These are phyloP conservation scores for Andrena hattorfiana DNA, from an alignment of 2,888 invertebrate species.

Conservation along the genomic window DNA sequence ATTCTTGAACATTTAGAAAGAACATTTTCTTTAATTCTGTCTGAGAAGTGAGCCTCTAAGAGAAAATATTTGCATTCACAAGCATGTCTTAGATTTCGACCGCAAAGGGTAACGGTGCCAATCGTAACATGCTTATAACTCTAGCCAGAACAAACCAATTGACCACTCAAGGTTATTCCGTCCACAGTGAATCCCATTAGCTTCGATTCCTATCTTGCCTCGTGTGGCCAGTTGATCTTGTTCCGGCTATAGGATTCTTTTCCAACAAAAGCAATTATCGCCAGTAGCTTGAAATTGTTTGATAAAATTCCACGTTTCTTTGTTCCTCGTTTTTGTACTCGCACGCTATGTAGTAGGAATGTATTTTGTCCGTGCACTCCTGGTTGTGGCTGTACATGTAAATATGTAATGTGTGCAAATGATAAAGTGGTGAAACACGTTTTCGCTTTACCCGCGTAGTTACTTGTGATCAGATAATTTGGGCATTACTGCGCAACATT, in stretches of 20 bases:
- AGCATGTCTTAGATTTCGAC: not conserved
- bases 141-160: not conserved
- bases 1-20: not conserved
- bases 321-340: not conserved
- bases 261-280: not conserved
- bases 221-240: not conserved
- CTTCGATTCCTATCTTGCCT: not conserved
- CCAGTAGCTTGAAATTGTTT: not conserved
- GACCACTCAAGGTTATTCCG: no score
- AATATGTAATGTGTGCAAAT: conserved; percentile 36
- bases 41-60: not conserved
- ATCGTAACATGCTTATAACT: not conserved
- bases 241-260: not conserved
- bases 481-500: conserved; percentile 37
- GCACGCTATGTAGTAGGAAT: conserved; percentile 34
- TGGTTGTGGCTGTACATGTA: conserved; percentile 42
- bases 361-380: conserved; percentile 23
- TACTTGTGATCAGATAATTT: conserved; percentile 43
- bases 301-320: conserved; percentile 50
- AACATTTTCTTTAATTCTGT: not conserved
- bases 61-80: not conserved
- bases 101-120: not conserved
- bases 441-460: conserved; percentile 52
- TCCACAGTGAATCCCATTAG: no score
- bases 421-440: conserved; percentile 48